Evolutionary conservation across 2,113 vertebrate genomes (phyloP), one percentile per base, ranked within the genome.

Genomic region (Nibea albiflora): DNA sequence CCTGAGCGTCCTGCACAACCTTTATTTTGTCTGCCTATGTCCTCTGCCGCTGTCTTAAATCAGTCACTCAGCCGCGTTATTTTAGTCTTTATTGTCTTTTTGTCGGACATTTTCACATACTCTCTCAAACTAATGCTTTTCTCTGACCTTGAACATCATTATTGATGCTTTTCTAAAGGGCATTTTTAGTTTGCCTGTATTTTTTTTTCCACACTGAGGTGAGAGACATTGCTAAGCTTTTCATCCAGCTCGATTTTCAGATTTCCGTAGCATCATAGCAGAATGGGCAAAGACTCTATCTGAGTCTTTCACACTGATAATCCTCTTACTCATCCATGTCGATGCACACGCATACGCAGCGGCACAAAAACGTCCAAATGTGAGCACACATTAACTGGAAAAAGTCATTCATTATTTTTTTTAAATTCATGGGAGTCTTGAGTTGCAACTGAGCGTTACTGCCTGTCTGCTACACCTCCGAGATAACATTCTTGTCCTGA

Each of bases 301-400:
- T 53, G 52, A 81, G 70, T 82, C 70, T 82, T 77, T 87, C 65
- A 89, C 64, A 44, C 42, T 71, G 78, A 65, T 93, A 91, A 94
- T 92, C 92, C 89, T 93, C 89, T 92, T 89, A 91, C 12, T 26
- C 5, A 2, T 76, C 77, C 28, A 1, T 81, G 68, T 77, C 53
- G 50, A 65, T 68, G 54, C 74, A 53, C 85, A 73, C 70, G 61
- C 78, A 26, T 53, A 64, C 56, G 46, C 52, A 54, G 24, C 31
- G 28, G 14, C 66, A 61, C 50, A 67, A 64, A 83, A 82, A 50
- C 3, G 10, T 31, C 57, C 58, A 47, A 62, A 86, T 58, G 42
- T 28, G 54, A 80, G 47, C 63, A 65, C 80, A 70, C 65, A 60
- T 44, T 15, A 54, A 73, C 58, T 19, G 16, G 54, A 46, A 52